These are phyloP conservation scores for Hybos culiciformis DNA, from an alignment of 2,888 invertebrate species.

Conservation along the genomic window DNA sequence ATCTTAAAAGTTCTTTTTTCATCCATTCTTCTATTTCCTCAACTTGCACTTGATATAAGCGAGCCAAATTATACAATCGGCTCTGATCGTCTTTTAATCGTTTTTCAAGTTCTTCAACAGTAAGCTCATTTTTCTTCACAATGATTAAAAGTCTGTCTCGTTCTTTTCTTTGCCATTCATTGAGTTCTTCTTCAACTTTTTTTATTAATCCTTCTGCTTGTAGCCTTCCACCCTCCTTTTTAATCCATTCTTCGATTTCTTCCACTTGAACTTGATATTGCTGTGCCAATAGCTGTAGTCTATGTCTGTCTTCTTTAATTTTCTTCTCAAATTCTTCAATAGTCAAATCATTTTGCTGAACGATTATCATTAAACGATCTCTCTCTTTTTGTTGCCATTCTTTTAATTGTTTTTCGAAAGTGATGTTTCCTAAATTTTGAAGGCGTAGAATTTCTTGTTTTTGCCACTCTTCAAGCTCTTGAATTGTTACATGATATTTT, in stretches of 20 bases:
- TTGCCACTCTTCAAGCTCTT: slow-evolving; percentile 32
- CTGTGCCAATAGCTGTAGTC: slow-evolving; percentile 24
- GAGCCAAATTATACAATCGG: slow-evolving; percentile 25
- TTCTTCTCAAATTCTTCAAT: slow-evolving; percentile 29
- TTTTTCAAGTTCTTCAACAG: slow-evolving; percentile 27
- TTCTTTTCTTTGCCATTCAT: slow-evolving; percentile 28
- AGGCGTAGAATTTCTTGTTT: slow-evolving; percentile 27
- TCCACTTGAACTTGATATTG: slow-evolving; percentile 28
- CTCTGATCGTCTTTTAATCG: slow-evolving; percentile 27
- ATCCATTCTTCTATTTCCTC: slow-evolving; percentile 31
- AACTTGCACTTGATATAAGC: slow-evolving; percentile 26
- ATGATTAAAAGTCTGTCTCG: slow-evolving; percentile 26
- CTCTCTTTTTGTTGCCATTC: slow-evolving; percentile 29
- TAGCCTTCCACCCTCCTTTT: slow-evolving; percentile 25
- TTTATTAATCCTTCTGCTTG: slow-evolving; percentile 28
- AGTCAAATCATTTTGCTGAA: slow-evolving; percentile 28
- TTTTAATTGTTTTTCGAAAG: slow-evolving; percentile 22
- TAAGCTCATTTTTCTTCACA: slow-evolving; percentile 25
- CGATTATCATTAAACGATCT: slow-evolving; percentile 22
- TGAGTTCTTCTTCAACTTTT: slow-evolving; percentile 27
- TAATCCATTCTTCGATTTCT: slow-evolving; percentile 31
- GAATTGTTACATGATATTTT: slow-evolving; percentile 29
- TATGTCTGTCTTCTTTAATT: slow-evolving; percentile 26
- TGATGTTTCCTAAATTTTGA: slow-evolving; percentile 21
- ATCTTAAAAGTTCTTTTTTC: slow-evolving; percentile 25